phyloP scores from a whole-genome alignment of 2,797 vertebrate species.

The Xenopus petersii region DNA sequence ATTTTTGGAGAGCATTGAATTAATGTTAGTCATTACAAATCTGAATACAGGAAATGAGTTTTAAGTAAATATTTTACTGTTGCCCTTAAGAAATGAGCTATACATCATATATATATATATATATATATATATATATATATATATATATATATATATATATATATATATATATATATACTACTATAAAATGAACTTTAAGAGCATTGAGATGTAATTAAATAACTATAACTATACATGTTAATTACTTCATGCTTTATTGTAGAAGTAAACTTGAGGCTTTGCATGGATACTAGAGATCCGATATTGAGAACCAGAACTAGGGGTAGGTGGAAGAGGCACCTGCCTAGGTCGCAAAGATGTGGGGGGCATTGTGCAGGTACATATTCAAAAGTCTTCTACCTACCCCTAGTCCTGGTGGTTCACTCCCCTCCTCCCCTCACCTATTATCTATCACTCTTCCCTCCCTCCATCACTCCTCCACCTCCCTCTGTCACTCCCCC shows the following conservation, averaged over 20 bases:
- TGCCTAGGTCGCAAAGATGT: too few relatives aligned
- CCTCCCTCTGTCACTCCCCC: too few relatives aligned
- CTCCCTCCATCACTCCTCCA: too few relatives aligned
- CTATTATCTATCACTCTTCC: too few relatives aligned
- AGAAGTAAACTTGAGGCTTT: background rate
- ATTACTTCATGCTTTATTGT: background rate
- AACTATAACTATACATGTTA: background rate
- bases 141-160: too few relatives aligned
- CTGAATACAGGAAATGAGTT: background rate
- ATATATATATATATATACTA: background rate
- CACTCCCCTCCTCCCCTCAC: too few relatives aligned
- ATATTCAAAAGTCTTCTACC: too few relatives aligned
- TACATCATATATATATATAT: background rate
- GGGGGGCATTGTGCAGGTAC: too few relatives aligned
- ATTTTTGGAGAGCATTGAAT: slow-evolving; percentile 31
- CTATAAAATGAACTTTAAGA: background rate
- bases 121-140: too few relatives aligned
- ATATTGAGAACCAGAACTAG: too few relatives aligned
- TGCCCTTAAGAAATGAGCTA: slow-evolving; percentile 12
- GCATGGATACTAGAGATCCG: background rate
- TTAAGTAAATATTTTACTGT: slow-evolving; percentile 15
- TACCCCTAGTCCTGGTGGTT: too few relatives aligned
- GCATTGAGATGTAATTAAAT: background rate
- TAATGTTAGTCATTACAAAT: slow-evolving; percentile 8
- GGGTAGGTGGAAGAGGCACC: too few relatives aligned